Conservation (phyloP, 2,113 vertebrate species). For the Etheostoma cragini region DNA sequence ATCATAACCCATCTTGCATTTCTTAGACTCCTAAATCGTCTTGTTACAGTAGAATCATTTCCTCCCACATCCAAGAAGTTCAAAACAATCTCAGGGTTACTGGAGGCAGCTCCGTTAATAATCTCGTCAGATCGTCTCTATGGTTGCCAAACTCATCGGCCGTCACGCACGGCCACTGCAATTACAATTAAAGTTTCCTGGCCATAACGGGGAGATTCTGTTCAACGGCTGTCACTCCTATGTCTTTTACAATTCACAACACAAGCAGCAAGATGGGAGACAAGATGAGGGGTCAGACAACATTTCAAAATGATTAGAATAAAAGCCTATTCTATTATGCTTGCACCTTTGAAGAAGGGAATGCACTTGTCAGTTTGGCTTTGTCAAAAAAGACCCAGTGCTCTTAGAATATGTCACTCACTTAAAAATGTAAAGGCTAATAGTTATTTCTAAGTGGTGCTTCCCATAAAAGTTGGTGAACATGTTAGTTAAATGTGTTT, state of each 20-base stretch:
- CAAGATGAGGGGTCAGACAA: conserved; percentile 26
- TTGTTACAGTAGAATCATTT: conserved; percentile 18
- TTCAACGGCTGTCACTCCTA: conserved; percentile 57
- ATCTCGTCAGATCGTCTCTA: conserved; percentile 1
- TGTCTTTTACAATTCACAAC: conserved; percentile 24
- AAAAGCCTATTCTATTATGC: conserved; percentile 38
- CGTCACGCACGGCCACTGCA: conserved; percentile 15
- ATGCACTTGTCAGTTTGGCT: conserved; percentile 43
- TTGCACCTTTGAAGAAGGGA: conserved; percentile 19
- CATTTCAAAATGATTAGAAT: conserved; percentile 13
- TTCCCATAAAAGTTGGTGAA: background rate
- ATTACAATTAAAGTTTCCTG: conserved; percentile 46
- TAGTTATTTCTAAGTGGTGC: background rate
- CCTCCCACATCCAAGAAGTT: conserved; percentile 30
- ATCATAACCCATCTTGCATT: conserved; percentile 21
- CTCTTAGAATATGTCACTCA: conserved; percentile 27
- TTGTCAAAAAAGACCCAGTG: conserved; percentile 1
- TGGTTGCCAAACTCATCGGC: conserved; percentile 37
- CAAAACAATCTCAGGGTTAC: conserved; percentile 17
- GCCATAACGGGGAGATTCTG: conserved; percentile 26
- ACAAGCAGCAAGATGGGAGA: background rate
- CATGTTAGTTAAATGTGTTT: background rate
- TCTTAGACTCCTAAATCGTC: conserved; percentile 32
- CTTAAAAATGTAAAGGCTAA: conserved; percentile 1
- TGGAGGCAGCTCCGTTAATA: conserved; percentile 37